Evolutionary conservation across 1,140 invertebrate species (phyloP), one percentile per base, ranked within the genome.

Genomic region (Drosophila funebris): DNA sequence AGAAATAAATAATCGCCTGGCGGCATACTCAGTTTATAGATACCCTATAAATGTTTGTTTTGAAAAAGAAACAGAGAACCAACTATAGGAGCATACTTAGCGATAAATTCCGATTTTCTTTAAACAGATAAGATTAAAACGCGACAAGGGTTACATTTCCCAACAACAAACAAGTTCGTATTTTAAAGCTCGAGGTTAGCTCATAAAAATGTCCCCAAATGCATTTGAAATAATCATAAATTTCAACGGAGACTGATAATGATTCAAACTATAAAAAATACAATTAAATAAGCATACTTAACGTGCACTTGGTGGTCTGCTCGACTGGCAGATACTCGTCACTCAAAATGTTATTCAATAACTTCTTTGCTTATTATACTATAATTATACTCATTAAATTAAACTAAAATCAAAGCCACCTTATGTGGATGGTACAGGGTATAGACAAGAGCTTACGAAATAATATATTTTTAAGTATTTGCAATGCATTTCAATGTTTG

Each of bases 21-120:
- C 9, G 31, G 31, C 11, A 18, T 54, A 61, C 2, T 13, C 36
- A 31, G 9, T 43, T 54, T 27, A 14, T 48, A 54, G 54, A 54
- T 64, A 64, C 60, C 41, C 60, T 64, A 63, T 56, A 64, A 54
- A 54, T 70, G 44, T 48, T 48, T 64, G 41, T 31, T 56, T 52
- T 50, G 14, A 39, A 57, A 44, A 7, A 24, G 27, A 22, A 39
- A 14, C 11, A 29, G 24, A 22, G 1, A 46, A 14, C 9, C 41
- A 41, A 63, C 9, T 27, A n/a, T 4, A 27, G 20, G 29, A 33
- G 16, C 24, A 41, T 20, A 29, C 14, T 16, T 11, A 11, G 57
- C 57, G 58, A 70, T 53, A 70, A 50, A 37, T 11, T 37, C 3
- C 52, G 24, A 71, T 66, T 66, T 71, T 33, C 20, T 66, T 66